Evolutionary conservation across 2,797 vertebrate species (phyloP).

Genomic region (Rhinichthys osculus): DNA sequence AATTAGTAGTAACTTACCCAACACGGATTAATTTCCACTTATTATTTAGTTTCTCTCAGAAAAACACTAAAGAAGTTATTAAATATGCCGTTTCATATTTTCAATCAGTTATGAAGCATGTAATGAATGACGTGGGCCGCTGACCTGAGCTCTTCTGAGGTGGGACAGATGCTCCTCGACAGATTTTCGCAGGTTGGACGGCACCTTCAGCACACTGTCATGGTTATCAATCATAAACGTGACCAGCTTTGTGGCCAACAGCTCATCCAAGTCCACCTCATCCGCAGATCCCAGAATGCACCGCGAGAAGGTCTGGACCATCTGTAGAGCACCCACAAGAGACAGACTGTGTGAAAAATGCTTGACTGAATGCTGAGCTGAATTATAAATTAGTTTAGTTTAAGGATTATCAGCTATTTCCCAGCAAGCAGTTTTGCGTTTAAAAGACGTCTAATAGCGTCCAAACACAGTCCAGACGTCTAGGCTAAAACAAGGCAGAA

Average conservation of each 20-base stretch:
- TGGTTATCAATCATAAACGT: slow-evolving; percentile 93
- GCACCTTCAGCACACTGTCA: slow-evolving; percentile 84
- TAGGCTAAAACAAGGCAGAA: too few species aligned
- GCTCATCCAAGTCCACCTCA: slow-evolving; percentile 93
- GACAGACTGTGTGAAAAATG: not conserved
- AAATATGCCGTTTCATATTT: not conserved
- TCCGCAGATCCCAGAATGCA: slow-evolving; percentile 91
- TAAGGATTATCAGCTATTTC: not conserved
- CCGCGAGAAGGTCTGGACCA: slow-evolving; percentile 92
- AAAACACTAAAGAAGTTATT: not conserved
- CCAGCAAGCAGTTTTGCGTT: too few species aligned
- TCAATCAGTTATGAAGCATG: not conserved
- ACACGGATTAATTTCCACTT: not conserved
- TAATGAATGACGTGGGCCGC: not conserved
- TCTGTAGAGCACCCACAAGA: slow-evolving; percentile 64
- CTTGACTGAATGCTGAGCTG: not conserved
- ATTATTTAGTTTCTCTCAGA: not conserved
- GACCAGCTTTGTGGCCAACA: slow-evolving; percentile 90
- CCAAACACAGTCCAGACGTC: too few species aligned
- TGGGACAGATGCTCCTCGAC: slow-evolving; percentile 89
- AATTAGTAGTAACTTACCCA: not conserved
- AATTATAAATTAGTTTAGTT: not conserved
- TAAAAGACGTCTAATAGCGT: too few species aligned
- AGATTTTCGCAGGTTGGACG: slow-evolving; percentile 79
- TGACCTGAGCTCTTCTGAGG: slow-evolving; percentile 89